Evolutionary conservation across 2,113 vertebrate species (phyloP).

Genomic region (Miniopterus natalensis): DNA sequence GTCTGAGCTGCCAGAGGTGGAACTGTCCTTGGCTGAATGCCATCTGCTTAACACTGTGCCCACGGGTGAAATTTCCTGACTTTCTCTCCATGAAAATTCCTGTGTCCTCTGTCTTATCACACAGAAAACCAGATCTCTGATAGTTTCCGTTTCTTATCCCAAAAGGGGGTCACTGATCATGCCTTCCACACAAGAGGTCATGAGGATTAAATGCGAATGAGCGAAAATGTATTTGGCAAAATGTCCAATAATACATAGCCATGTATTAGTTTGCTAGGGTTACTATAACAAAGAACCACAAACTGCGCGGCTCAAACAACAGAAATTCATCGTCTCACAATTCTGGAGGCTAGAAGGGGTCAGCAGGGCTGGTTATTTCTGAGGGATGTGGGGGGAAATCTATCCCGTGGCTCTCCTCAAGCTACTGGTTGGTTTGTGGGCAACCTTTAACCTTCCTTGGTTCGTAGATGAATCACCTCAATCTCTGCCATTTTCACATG

Average conservation of each 20-base stretch:
- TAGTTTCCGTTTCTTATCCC: background rate
- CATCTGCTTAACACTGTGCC: background rate
- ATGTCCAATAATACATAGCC: background rate
- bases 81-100: background rate
- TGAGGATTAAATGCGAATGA: background rate
- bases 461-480: background rate
- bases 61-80: background rate
- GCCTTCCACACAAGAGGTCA: background rate
- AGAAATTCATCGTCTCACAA: background rate
- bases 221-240: background rate
- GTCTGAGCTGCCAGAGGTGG: background rate
- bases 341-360: background rate
- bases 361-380: background rate
- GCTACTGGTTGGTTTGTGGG: background rate
- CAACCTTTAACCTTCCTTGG: background rate
- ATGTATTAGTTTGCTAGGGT: background rate
- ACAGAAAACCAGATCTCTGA: background rate
- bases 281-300: background rate
- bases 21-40: background rate
- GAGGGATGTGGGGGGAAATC: background rate
- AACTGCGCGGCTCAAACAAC: background rate
- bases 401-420: background rate
- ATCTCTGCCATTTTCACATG: background rate
- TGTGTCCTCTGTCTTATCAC: background rate
- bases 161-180: background rate